phyloP scores from a whole-genome alignment of 2,113 vertebrate species.

The Clupea harengus region DNA sequence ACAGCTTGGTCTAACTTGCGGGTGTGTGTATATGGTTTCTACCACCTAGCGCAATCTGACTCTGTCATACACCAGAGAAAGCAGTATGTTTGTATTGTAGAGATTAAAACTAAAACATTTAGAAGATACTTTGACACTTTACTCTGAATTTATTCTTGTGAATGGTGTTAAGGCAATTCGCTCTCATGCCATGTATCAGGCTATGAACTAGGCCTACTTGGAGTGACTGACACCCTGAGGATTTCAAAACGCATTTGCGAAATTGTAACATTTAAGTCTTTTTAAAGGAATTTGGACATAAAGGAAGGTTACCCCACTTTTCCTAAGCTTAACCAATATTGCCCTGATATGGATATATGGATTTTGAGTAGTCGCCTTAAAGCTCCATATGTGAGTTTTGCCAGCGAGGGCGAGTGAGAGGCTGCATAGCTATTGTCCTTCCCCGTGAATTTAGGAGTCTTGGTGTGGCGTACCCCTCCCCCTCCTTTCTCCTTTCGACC shows the following conservation, averaged over 20 bases:
- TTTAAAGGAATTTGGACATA: not conserved
- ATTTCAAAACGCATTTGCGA: not conserved
- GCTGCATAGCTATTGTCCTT: not conserved
- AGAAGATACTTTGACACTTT: not conserved
- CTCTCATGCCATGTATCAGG: not conserved
- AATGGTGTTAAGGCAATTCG: not conserved
- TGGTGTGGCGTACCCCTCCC: not conserved
- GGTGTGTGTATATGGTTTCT: not conserved
- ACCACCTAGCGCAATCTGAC: not conserved
- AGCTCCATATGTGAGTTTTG: not conserved
- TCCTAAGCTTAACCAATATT: not conserved
- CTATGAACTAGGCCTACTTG: not conserved
- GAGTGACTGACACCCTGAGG: not conserved
- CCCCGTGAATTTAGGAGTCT: conserved; percentile 12
- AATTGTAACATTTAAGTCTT: not conserved
- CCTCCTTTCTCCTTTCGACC: conserved; percentile 19
- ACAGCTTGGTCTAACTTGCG: not conserved
- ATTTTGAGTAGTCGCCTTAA: not conserved
- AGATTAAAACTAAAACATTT: not conserved
- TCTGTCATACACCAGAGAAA: not conserved
- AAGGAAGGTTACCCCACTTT: not conserved
- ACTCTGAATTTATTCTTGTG: not conserved
- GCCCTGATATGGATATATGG: not conserved
- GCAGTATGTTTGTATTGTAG: not conserved
- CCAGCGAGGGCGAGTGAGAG: not conserved